These are phyloP conservation scores for Caracal caracal DNA, from an alignment of 2,113 vertebrate species.

Conservation along the genomic window DNA sequence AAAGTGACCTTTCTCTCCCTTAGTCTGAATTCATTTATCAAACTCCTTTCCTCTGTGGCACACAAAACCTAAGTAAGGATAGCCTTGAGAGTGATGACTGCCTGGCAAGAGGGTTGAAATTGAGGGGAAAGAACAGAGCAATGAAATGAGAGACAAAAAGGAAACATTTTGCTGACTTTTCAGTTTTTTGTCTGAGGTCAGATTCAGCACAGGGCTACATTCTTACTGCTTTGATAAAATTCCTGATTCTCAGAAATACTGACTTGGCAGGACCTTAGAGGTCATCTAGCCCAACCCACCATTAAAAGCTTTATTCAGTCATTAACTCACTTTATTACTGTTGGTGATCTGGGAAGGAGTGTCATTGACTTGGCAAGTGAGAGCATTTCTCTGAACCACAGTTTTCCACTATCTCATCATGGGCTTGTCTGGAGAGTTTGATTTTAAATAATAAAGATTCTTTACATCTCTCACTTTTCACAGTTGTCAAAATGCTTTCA, in stretches of 20 bases:
- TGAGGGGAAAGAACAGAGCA: conserved; percentile 36
- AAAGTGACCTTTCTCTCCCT: conserved; percentile 23
- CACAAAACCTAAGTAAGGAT: not conserved
- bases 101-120: conserved; percentile 35
- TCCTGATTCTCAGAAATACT: conserved; percentile 73
- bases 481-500: conserved; percentile 27
- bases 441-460: conserved; percentile 40
- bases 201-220: conserved; percentile 44
- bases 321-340: conserved; percentile 76
- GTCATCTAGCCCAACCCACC: conserved; percentile 59
- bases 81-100: not conserved
- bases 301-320: conserved; percentile 76
- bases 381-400: conserved; percentile 57
- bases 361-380: conserved; percentile 64
- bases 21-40: not conserved
- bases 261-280: conserved; percentile 69
- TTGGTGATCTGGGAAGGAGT: conserved; percentile 67
- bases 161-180: conserved; percentile 66
- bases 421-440: conserved; percentile 36
- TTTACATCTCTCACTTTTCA: conserved; percentile 40
- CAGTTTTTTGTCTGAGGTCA: conserved; percentile 48
- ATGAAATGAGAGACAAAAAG: conserved; percentile 44
- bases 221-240: conserved; percentile 77
- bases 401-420: conserved; percentile 60
- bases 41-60: not conserved